Base-by-base conservation (phyloP, 2,888 invertebrate genomes). In the Caenorhabditis uteleia region DNA sequence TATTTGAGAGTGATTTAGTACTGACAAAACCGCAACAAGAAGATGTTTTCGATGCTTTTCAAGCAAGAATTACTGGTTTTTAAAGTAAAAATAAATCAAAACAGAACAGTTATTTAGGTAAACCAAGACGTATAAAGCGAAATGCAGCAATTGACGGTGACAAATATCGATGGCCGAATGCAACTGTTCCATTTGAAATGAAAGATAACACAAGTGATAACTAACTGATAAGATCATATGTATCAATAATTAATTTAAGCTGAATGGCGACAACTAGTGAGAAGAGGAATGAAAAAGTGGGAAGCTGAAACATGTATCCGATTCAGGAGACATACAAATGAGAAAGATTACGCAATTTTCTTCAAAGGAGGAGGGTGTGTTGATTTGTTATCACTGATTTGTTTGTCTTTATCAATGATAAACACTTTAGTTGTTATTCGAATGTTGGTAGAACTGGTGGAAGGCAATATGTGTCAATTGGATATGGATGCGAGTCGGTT, bases 361-460 rank as follows among this genome's bases (percentile, higher is more conserved):
- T 68, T 70, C 47, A 43, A 57, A 53, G 70, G 70, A 26, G 68
- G 70, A 46, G 70, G 70, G 70, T 70, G 14, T 29, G 70, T 38
- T 38, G 16, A 16, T 34, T n/a, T 5, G n/a, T 5, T 6, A 39
- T 39, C 20, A 20, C 12, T 7, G 6, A 49, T 34, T 34, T 34
- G 7, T 34, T 8, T n/a, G 8, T 34, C 3, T 25, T 49, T 38
- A 12, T 39, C 7, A 14, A 12, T n/a, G n/a, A 34, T n/a, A 34
- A 39, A 45, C 16, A 25, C 31, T 56, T 36, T 48, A 74, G 76
- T 14, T 77, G 77, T 36, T 77, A 77, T 44, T 76, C 75, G 6
- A 75, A 67, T 48, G 77, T 77, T 2, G 77, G 77, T n/a, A 49
- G 72, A 44, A 68, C 68, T 16, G 77, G 77, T 7, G 77, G 75